Evolutionary conservation across 2,113 vertebrate species (phyloP).

Genomic region (Silurus asotus): DNA sequence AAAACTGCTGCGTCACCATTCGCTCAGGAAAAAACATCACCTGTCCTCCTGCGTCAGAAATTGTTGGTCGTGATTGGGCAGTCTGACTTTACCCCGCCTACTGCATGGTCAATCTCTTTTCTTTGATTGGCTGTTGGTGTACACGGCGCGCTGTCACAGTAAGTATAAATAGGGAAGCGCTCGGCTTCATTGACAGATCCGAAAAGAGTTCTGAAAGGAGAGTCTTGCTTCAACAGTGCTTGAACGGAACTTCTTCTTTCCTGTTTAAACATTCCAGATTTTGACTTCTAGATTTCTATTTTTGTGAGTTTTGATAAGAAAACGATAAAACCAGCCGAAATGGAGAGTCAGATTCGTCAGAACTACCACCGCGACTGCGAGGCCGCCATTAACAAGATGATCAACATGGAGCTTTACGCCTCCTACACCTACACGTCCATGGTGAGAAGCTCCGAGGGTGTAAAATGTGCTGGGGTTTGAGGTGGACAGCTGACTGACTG

Average conservation of each 20-base stretch:
- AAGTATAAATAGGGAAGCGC: slow-evolving; percentile 52
- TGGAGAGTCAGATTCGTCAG: slow-evolving; percentile 77
- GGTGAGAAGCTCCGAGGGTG: slow-evolving; percentile 61
- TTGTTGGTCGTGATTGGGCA: neutral
- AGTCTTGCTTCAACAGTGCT: slow-evolving; percentile 87
- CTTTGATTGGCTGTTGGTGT: slow-evolving; percentile 4
- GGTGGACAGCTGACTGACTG: too few species aligned
- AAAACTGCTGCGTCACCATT: slow-evolving; percentile 1
- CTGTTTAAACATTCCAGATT: neutral
- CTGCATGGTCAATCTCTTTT: neutral
- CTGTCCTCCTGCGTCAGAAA: neutral
- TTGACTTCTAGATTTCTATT: slow-evolving; percentile 11
- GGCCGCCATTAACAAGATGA: slow-evolving; percentile 77
- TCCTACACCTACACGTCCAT: slow-evolving; percentile 83
- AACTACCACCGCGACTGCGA: slow-evolving; percentile 82
- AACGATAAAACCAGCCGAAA: slow-evolving; percentile 55
- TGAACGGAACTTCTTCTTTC: slow-evolving; percentile 75
- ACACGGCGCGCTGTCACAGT: neutral
- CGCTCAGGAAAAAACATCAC: neutral
- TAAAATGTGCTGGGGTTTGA: neutral
- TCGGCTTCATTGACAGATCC: accelerated
- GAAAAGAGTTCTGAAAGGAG: slow-evolving; percentile 43
- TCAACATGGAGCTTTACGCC: slow-evolving; percentile 81
- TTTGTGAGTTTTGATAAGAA: slow-evolving; percentile 55
- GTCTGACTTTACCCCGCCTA: neutral